Conservation (phyloP, 2,888 invertebrate genomes). For the Calameuta filiformis region DNA sequence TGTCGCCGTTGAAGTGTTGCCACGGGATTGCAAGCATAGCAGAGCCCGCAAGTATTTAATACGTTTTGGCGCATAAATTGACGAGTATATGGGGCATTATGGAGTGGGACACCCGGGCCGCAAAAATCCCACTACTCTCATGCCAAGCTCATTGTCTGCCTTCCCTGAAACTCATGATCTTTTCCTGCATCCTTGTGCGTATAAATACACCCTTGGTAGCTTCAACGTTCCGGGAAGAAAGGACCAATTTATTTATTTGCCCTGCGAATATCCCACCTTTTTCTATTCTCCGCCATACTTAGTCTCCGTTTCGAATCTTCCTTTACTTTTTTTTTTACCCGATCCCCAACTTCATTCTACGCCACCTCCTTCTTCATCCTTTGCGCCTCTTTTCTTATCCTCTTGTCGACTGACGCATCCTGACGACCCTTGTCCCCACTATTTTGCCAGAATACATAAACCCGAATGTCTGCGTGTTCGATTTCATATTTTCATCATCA, state of each 20-base stretch:
- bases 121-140: constrained; percentile 33
- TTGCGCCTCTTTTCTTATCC: not conserved
- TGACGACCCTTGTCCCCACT: constrained; percentile 18
- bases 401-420: not conserved
- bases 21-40: constrained; percentile 27
- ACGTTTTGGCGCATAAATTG: constrained; percentile 63
- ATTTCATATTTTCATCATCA: constrained; percentile 14
- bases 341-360: not conserved
- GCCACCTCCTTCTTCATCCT: not conserved
- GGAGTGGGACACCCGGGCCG: constrained; percentile 30
- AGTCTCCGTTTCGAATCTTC: not conserved
- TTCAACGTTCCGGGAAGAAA: constrained; percentile 35
- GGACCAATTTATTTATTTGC: constrained; percentile 42
- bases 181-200: not conserved
- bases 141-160: constrained; percentile 40
- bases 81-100: constrained; percentile 62
- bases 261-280: constrained; percentile 31
- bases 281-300: not conserved
- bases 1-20: constrained; percentile 12
- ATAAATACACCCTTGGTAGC: constrained; percentile 3
- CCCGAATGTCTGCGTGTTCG: constrained; percentile 18
- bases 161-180: constrained; percentile 6
- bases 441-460: constrained; percentile 32
- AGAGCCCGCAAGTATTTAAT: constrained; percentile 55
- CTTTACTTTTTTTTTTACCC: not conserved